A percentile compares a stretch with the other conserved stretches of the same genome.
Evolutionary conservation across 2,113 vertebrate genomes (phyloP).

Genomic region (Leptobrachium ailaonicum): DNA sequence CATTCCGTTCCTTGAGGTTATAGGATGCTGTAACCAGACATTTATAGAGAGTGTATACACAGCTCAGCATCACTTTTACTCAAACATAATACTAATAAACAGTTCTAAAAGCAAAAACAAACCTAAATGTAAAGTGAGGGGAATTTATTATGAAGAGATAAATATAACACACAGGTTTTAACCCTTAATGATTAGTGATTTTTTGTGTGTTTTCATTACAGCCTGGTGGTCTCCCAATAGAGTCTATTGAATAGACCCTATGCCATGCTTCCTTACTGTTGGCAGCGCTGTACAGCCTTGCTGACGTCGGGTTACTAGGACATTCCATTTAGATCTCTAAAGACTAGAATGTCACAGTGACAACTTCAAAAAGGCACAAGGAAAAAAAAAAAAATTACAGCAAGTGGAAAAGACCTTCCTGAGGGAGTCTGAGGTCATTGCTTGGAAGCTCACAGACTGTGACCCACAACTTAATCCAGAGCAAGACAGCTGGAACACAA

Average conservation of each 20-base stretch:
- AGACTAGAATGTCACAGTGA: not conserved
- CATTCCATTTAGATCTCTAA: not conserved
- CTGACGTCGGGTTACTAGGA: too few species aligned
- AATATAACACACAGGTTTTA: too few species aligned
- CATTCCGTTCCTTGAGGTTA: not conserved
- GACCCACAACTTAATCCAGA: conserved; percentile 21
- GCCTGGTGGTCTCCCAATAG: too few species aligned
- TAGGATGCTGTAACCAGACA: not conserved
- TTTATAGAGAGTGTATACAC: not conserved
- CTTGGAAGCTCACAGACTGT: conserved; percentile 25
- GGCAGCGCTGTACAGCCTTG: too few species aligned
- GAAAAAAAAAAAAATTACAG: not conserved
- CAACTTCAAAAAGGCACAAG: not conserved
- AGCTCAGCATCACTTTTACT: not conserved
- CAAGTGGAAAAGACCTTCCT: conserved; percentile 13
- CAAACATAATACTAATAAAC: too few species aligned
- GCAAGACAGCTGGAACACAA: conserved; percentile 34
- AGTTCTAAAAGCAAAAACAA: too few species aligned
- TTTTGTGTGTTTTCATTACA: too few species aligned
- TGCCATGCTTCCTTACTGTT: too few species aligned
- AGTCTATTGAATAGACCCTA: too few species aligned
- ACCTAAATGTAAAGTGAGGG: not conserved
- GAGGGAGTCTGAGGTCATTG: not conserved
- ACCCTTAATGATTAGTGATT: too few species aligned
- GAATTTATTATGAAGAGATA: not conserved